phyloP scores from a whole-genome alignment of 2,888 invertebrate species.

The Morinoia aosen region DNA sequence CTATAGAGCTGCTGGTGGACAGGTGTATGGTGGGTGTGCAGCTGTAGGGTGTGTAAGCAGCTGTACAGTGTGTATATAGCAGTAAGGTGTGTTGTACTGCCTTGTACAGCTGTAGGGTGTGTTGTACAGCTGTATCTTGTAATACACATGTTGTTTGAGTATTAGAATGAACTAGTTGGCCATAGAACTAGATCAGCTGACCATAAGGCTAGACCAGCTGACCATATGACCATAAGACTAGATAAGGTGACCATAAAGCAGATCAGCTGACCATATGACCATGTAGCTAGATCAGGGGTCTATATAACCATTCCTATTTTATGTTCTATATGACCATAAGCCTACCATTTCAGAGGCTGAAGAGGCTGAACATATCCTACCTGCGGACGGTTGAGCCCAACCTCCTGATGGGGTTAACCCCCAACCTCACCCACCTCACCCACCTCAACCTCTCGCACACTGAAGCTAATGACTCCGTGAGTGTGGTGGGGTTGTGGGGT shows the following conservation, averaged over 20 bases:
- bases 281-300: too few species aligned
- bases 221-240: too few species aligned
- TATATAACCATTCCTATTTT: too few species aligned
- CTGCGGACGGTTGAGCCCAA: conserved; percentile 70
- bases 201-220: too few species aligned
- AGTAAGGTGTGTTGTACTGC: not conserved
- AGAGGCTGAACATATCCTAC: conserved; percentile 70
- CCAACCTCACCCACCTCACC: conserved; percentile 59
- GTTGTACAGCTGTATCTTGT: not conserved
- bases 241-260: too few species aligned
- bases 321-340: too few species aligned
- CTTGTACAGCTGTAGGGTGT: not conserved
- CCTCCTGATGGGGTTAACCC: conserved; percentile 64
- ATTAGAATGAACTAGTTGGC: too few species aligned
- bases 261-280: too few species aligned
- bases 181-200: too few species aligned
- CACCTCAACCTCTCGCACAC: conserved; percentile 71
- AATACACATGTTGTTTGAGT: too few species aligned
- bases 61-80: not conserved
- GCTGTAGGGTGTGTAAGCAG: not conserved
- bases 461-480: conserved; percentile 70
- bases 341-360: conserved; percentile 69
- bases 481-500: not conserved
- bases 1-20: not conserved
- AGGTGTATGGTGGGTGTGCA: not conserved